Percentiles rank a stretch among this genome's conserved stretches.
Evolutionary conservation across 2,113 vertebrate species (phyloP).

Genomic region (Sander vitreus): DNA sequence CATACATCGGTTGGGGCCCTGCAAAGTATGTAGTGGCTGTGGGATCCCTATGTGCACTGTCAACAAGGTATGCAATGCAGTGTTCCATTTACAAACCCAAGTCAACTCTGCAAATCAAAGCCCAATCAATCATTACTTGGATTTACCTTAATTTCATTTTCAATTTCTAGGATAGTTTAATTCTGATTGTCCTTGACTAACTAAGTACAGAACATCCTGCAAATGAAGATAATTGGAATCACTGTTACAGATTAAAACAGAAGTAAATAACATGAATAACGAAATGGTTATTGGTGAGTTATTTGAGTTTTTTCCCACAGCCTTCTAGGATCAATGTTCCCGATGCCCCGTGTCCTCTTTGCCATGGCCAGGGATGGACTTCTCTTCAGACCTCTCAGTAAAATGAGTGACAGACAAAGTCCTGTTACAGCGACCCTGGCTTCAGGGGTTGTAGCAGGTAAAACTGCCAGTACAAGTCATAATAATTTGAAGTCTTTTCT

Average conservation of each 20-base stretch:
- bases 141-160: neutral
- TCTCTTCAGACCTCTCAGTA: constrained; percentile 89
- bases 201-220: neutral
- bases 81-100: neutral
- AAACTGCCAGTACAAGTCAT: neutral
- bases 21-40: constrained; percentile 82
- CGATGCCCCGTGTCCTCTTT: constrained; percentile 96
- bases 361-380: constrained; percentile 96
- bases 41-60: constrained; percentile 83
- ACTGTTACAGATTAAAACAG: neutral
- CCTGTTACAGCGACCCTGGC: constrained; percentile 89
- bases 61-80: constrained; percentile 72
- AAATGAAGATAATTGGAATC: neutral
- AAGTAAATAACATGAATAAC: neutral
- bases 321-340: constrained; percentile 95
- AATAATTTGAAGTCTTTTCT: neutral
- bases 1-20: constrained; percentile 84
- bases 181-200: neutral
- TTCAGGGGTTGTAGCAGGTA: constrained; percentile 91
- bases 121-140: neutral
- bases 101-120: neutral
- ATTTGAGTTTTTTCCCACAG: constrained; percentile 68
- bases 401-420: constrained; percentile 87
- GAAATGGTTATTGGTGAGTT: neutral
- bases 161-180: neutral